Conservation (phyloP, 1,140 invertebrate genomes). For the Venturia canescens region DNA sequence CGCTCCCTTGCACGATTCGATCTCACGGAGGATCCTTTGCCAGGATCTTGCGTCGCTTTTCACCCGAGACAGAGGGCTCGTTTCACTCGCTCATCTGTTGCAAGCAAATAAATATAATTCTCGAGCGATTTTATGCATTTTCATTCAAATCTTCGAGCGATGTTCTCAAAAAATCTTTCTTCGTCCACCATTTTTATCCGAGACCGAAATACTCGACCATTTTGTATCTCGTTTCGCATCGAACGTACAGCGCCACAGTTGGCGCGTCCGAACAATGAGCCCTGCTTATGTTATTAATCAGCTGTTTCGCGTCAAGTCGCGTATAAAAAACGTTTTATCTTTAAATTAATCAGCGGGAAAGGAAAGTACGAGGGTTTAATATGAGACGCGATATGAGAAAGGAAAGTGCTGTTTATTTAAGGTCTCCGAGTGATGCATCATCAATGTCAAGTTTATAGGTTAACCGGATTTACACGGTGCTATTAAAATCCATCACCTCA, state of each 20-base stretch:
- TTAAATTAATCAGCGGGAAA: conserved; percentile 22
- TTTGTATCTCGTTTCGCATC: neutral
- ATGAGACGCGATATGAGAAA: neutral
- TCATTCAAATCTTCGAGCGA: neutral
- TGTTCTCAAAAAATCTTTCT: neutral
- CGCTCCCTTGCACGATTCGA: conserved; percentile 34
- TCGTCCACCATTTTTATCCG: neutral
- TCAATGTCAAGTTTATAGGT: neutral
- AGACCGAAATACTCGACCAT: neutral
- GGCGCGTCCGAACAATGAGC: neutral
- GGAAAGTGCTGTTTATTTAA: conserved; percentile 25
- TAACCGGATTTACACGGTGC: neutral
- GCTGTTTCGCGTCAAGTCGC: neutral
- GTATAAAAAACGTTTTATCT: conserved; percentile 10
- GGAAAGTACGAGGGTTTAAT: neutral
- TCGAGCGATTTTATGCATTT: neutral
- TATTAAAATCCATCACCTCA: neutral
- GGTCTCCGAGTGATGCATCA: neutral
- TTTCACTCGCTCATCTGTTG: neutral
- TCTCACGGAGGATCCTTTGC: conserved; percentile 18
- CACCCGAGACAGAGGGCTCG: neutral
- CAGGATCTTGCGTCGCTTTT: conserved; percentile 13
- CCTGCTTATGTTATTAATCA: neutral
- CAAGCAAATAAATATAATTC: neutral
- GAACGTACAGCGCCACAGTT: neutral